Percentiles rank a stretch among this genome's conserved stretches.
These are phyloP conservation scores for Cataglyphis altisquamis DNA, from an alignment of 2,888 invertebrate genomes.

Conservation along the genomic window DNA sequence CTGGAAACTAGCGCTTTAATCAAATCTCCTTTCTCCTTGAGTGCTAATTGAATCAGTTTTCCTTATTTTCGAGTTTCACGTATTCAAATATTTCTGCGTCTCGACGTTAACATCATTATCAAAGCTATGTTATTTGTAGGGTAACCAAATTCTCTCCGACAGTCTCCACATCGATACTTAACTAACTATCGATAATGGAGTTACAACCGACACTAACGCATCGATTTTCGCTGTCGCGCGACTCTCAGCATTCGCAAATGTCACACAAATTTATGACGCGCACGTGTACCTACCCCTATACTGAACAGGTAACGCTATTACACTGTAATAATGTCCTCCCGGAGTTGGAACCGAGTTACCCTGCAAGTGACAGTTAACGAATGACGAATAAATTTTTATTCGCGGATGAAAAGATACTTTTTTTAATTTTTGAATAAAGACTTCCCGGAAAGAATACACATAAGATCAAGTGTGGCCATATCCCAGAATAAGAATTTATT, in stretches of 20 bases:
- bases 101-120: slow-evolving; percentile 22
- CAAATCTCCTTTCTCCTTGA: neutral
- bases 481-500: neutral
- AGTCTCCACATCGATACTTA: slow-evolving; percentile 30
- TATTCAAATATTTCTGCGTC: neutral
- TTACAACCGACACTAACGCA: slow-evolving; percentile 34
- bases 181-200: slow-evolving; percentile 49
- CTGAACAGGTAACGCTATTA: slow-evolving; percentile 12
- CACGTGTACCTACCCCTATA: neutral
- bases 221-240: slow-evolving; percentile 36
- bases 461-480: no score
- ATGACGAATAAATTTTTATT: neutral
- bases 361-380: neutral
- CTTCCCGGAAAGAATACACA: no score
- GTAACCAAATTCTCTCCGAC: slow-evolving; percentile 6
- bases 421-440: neutral
- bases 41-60: neutral
- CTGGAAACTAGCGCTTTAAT: neutral
- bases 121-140: neutral
- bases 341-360: neutral
- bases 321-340: neutral
- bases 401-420: neutral
- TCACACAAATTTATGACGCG: slow-evolving; percentile 14
- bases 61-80: slow-evolving; percentile 5
- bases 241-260: slow-evolving; percentile 23